Evolutionary conservation across 2,113 vertebrate genomes (phyloP), one percentile per base, ranked within the genome.

Genomic region (Chionodraco myersi): DNA sequence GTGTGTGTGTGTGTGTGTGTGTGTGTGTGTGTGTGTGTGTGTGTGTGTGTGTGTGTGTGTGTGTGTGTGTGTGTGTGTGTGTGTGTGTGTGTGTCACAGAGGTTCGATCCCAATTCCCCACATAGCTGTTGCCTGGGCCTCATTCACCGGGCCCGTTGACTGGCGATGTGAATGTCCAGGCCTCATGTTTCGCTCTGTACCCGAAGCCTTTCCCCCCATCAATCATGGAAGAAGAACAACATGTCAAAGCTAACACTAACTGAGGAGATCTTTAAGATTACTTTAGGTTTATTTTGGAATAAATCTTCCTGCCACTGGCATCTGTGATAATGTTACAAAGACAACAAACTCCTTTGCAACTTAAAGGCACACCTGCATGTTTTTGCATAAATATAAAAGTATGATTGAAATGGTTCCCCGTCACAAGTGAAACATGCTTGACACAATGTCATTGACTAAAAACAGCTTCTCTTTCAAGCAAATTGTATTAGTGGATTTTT

Each of bases 161-260:
- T 90, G 89, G 87, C 86, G 82, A 71, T 52, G 79, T 79, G 87
- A 91, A 91, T 83, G 86, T 86, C 80, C 75, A 67, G 81, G 89
- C 91, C 80, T 93, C 89, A 77, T 89, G 90, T 93, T 91, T 93
- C 92, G 54, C 86, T 77, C 84, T 61, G 69, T 78, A 45, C 83
- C 82, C 73, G 5, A 77, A 91, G 74, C 72, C 82, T 77, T 88
- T 87, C 64, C 74, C 75, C 21, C 84, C 91, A 94, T 95, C 91
- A 92, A 94, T 94, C 92, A 93, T 81, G 78, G 63, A 4, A 44
- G 65, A 91, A 91, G 89, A 85, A 93, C 92, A 94, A 94, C 89
- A 92, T 91, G 92, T 92, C 94, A 93, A 56, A 58, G 82, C 82
- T 85, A 85, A 92, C 92, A 88, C 88, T 75, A 69, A 52, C 49